Evolutionary conservation across 2,113 vertebrate species (phyloP).

Genomic region (Dasyprocta punctata): DNA sequence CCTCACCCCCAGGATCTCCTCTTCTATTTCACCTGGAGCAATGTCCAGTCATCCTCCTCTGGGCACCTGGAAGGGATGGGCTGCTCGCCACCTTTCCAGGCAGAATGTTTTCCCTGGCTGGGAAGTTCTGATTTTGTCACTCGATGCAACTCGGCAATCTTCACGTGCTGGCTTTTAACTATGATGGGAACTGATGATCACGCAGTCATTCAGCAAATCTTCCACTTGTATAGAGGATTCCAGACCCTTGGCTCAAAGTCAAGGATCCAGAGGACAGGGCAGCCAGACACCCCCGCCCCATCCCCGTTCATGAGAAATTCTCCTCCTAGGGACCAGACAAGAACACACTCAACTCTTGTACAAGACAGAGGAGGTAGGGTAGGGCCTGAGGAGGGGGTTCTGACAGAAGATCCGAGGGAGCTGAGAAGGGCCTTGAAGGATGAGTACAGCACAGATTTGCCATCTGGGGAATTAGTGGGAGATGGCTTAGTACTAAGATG

Average conservation of each 20-base stretch:
- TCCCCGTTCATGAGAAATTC: background rate
- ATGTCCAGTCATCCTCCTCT: background rate
- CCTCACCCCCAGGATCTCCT: background rate
- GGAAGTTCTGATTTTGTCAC: background rate
- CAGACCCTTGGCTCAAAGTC: background rate
- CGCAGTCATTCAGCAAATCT: background rate
- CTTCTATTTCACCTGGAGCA: background rate
- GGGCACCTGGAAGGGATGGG: background rate
- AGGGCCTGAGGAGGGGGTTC: background rate
- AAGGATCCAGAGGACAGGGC: background rate
- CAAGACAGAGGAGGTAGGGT: background rate
- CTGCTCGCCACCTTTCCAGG: background rate
- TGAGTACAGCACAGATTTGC: background rate
- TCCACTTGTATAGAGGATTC: accelerated
- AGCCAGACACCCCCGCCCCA: no score
- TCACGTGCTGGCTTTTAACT: background rate
- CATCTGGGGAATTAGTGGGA: no score
- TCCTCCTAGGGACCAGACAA: background rate
- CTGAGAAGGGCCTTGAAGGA: background rate
- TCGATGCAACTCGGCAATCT: background rate
- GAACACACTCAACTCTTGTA: background rate
- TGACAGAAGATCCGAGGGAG: background rate
- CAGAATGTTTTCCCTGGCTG: accelerated
- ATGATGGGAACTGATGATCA: accelerated
- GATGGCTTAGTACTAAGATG: accelerated